Percentiles rank a stretch among this genome's conserved stretches.
phyloP scores from a whole-genome alignment of 2,797 vertebrate genomes.

The Gymnoscopelus braueri region DNA sequence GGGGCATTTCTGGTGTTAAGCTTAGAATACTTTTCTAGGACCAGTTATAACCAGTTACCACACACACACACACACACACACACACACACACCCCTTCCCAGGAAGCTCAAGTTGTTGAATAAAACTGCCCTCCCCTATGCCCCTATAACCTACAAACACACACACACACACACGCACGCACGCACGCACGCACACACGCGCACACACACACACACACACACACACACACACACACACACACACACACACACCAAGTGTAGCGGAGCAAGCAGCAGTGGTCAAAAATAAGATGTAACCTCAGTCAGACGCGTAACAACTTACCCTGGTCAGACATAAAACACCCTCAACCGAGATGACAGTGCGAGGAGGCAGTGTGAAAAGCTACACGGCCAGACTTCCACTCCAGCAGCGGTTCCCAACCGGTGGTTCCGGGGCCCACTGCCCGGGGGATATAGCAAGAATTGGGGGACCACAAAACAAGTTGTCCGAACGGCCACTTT shows the following conservation, averaged over 20 bases:
- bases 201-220: background rate
- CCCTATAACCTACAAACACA: slow-evolving; percentile 2
- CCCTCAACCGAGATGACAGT: slow-evolving; percentile 5
- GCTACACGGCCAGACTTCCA: slow-evolving; percentile 9
- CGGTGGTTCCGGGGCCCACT: too few relatives aligned
- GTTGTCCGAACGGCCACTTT: too few relatives aligned
- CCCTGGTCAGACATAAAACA: slow-evolving; percentile 30
- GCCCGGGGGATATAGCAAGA: too few relatives aligned
- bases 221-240: background rate
- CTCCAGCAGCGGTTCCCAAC: background rate
- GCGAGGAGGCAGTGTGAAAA: background rate
- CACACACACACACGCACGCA: background rate
- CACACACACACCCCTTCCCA: slow-evolving; percentile 9
- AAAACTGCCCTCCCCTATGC: slow-evolving; percentile 6
- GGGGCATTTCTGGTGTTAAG: too few relatives aligned
- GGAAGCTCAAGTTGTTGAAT: slow-evolving; percentile 8
- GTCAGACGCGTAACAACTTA: slow-evolving; percentile 29
- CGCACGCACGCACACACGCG: too few relatives aligned
- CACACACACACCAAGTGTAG: slow-evolving; percentile 4
- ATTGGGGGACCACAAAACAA: too few relatives aligned
- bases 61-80: slow-evolving; percentile 3
- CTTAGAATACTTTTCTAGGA: too few relatives aligned
- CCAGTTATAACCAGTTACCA: too few relatives aligned
- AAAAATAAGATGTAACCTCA: slow-evolving; percentile 47
- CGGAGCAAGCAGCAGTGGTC: slow-evolving; percentile 29